Evolutionary conservation across 1,140 invertebrate species (phyloP).

Genomic region (Micrasema longulum): DNA sequence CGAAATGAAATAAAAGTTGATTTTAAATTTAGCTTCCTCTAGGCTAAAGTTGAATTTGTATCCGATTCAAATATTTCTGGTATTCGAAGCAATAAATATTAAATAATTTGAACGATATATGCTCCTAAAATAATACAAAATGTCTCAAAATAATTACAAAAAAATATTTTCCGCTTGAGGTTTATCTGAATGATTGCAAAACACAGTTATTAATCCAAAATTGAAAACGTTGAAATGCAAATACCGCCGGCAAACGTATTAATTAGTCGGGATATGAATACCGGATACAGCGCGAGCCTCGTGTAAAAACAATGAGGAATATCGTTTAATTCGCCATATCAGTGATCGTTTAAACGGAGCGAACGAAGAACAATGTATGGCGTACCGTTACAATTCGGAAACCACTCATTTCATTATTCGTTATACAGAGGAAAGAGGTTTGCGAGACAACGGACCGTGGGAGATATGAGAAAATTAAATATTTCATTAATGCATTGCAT

Average conservation of each 20-base stretch:
- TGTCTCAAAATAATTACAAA: no score
- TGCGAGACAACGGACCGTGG: conserved; percentile 5
- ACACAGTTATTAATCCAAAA: neutral
- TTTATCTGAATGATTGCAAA: neutral
- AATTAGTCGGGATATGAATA: conserved; percentile 27
- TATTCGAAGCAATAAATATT: no score
- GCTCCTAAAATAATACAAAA: no score
- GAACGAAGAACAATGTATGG: conserved; percentile 19
- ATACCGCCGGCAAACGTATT: conserved; percentile 21
- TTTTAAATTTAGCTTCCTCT: no score
- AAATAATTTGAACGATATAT: no score
- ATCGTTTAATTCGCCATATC: conserved; percentile 27
- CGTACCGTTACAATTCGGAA: conserved; percentile 37
- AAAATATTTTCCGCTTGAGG: no score
- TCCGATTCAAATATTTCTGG: no score
- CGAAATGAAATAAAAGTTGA: no score
- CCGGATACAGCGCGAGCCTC: conserved; percentile 26
- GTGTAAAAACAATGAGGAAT: conserved; percentile 23
- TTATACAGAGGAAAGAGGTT: neutral
- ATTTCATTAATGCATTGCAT: conserved; percentile 19
- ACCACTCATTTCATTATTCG: conserved; percentile 22
- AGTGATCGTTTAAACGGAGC: conserved; percentile 32
- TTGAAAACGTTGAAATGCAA: conserved; percentile 22
- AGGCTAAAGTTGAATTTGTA: no score
- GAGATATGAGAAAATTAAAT: conserved; percentile 15